Base-by-base conservation (phyloP, 2,797 vertebrate genomes). In the Sternarchorhynchus goeldii region DNA sequence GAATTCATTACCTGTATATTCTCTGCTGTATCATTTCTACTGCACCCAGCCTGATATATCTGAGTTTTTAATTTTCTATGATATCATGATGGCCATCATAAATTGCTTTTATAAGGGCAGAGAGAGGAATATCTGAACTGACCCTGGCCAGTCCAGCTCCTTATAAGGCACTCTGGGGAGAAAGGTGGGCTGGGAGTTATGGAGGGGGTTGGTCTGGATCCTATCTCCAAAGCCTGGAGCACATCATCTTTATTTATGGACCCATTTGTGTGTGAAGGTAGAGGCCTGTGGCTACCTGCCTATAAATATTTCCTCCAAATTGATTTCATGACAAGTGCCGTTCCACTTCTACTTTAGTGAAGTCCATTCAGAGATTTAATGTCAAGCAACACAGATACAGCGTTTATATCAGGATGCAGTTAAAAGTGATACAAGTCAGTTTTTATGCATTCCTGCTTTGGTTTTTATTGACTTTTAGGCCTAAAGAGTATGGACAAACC, bases 171-270 rank as follows among this genome's bases (percentile, higher is more conserved):
- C 73, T 55, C 73, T 75, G 7, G 60, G 73, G 73, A 74, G n/a
- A 65, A 75, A 64, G 31, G 25, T 74, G 59, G 17, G 59, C 17
- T 75, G 45, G 60, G 41, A 75, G 25, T 60, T 75, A 31, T 45
- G 73, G 12, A 20, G 45, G 63, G 29, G 73, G 62, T 56, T 66
- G 60, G 73, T 55, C 62, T 56, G 34, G 87, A 89, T 88, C 86
- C 68, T 79, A 84, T 80, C 85, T 82, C 45, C 82, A 81, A 79
- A 88, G 88, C 89, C 89, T 84, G 72, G 62, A 88, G 87, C 83
- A 78, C 88, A 84, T 86, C 85, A 88, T 90, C 79, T 90, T 91
- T 91, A 90, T 91, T 90, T 88, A 90, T 90, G 83, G 75, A 73
- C 84, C 87, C 87, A 88, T 88, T 89, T 89, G 87, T 88, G 83